phyloP scores from a whole-genome alignment of 2,888 invertebrate genomes.

The Cephus runcator region DNA sequence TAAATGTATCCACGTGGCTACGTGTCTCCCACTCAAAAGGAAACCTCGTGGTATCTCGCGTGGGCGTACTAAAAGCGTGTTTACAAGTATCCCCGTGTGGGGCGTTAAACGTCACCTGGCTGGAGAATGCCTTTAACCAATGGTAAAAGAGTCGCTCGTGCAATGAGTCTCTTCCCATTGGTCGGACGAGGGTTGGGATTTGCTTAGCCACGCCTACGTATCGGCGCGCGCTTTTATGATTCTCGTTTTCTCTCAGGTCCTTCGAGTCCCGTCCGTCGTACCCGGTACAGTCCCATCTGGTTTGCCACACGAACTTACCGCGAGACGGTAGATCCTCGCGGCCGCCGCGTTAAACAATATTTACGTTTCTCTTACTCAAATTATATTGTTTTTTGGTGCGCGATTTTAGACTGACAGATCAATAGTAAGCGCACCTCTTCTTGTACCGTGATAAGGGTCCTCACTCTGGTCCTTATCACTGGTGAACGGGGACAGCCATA shows the following conservation, averaged over 20 bases:
- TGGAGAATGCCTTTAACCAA: not conserved
- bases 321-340: conserved; percentile 20
- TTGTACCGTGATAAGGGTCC: not conserved
- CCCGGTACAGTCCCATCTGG: conserved; percentile 32
- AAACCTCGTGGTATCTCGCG: conserved; percentile 15
- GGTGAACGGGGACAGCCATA: not conserved
- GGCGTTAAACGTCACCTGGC: not conserved
- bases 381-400: not conserved
- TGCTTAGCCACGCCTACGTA: conserved; percentile 14
- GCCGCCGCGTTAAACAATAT: not conserved
- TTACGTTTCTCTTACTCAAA: not conserved
- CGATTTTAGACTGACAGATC: not conserved
- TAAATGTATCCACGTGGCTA: not conserved
- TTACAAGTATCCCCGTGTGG: conserved; percentile 19
- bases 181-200: conserved; percentile 10
- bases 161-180: not conserved
- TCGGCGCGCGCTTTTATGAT: conserved; percentile 26
- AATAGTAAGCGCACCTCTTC: not conserved
- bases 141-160: not conserved
- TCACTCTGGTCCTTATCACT: not conserved
- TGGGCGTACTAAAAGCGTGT: conserved; percentile 10
- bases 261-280: not conserved
- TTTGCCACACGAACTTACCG: conserved; percentile 31
- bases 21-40: not conserved
- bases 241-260: conserved; percentile 3